phyloP scores from a whole-genome alignment of 2,888 invertebrate species.

The Aphidoletes aphidimyza region DNA sequence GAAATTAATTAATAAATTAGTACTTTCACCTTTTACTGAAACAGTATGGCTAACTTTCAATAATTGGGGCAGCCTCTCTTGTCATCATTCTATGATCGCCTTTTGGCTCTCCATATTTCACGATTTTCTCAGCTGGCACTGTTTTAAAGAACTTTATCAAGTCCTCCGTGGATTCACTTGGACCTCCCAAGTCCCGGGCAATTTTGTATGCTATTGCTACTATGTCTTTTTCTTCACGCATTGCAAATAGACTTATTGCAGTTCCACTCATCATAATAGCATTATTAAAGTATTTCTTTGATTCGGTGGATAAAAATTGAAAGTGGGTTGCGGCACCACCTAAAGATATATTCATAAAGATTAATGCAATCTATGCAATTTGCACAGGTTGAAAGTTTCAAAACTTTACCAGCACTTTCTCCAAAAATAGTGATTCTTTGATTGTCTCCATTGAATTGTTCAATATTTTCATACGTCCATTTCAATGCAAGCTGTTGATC shows the following conservation, averaged over 20 bases:
- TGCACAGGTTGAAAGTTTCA: too few relatives aligned
- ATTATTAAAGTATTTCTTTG: constrained; percentile 70
- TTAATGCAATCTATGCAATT: too few relatives aligned
- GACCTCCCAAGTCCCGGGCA: neutral
- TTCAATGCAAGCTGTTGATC: constrained; percentile 78
- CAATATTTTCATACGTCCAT: constrained; percentile 77
- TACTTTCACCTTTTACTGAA: neutral
- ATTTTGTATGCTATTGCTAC: neutral
- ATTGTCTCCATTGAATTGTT: constrained; percentile 78
- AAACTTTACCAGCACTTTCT: constrained; percentile 75
- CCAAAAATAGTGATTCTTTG: constrained; percentile 76
- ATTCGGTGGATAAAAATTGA: constrained; percentile 74
- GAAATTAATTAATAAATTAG: too few relatives aligned
- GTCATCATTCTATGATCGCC: too few relatives aligned
- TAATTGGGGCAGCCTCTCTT: constrained; percentile 15
- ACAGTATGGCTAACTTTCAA: neutral
- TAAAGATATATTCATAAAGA: constrained; percentile 79
- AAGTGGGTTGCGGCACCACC: constrained; percentile 77
- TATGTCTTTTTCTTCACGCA: neutral
- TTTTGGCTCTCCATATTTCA: too few relatives aligned
- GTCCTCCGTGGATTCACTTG: neutral
- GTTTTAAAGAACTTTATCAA: neutral
- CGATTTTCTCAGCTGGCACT: neutral
- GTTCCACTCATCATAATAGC: constrained; percentile 73
- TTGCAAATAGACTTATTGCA: constrained; percentile 72